phyloP scores from a whole-genome alignment of 2,888 invertebrate genomes.

The Teleiodes luculella region DNA sequence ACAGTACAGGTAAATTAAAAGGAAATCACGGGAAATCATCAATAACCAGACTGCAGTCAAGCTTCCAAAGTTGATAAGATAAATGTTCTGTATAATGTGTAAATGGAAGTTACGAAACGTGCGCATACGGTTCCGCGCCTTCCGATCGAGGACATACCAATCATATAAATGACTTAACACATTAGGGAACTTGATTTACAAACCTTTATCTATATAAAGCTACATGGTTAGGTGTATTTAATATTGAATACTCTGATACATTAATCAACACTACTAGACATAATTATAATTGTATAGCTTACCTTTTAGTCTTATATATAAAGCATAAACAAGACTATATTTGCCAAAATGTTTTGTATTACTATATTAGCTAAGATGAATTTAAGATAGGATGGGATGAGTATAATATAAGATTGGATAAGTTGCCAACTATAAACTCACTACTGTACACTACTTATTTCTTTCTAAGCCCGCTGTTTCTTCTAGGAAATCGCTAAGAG shows the following conservation, averaged over 20 bases:
- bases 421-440: no score
- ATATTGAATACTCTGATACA: not conserved
- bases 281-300: no score
- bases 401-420: no score
- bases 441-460: no score
- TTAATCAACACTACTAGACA: no score
- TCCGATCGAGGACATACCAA: not conserved
- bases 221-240: not conserved
- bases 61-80: not conserved
- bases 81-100: not conserved
- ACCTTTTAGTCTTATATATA: no score
- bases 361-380: no score
- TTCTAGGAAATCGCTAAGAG: no score
- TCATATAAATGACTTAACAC: not conserved
- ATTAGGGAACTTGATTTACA: not conserved
- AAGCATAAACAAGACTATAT: no score
- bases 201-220: not conserved
- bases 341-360: no score
- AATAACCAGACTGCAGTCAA: not conserved
- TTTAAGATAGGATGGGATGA: no score
- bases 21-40: not conserved
- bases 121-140: not conserved
- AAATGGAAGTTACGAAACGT: slow-evolving; percentile 1
- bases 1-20: not conserved
- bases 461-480: no score